phyloP scores from a whole-genome alignment of 1,140 invertebrate genomes.

The Neodiprion virginianus region DNA sequence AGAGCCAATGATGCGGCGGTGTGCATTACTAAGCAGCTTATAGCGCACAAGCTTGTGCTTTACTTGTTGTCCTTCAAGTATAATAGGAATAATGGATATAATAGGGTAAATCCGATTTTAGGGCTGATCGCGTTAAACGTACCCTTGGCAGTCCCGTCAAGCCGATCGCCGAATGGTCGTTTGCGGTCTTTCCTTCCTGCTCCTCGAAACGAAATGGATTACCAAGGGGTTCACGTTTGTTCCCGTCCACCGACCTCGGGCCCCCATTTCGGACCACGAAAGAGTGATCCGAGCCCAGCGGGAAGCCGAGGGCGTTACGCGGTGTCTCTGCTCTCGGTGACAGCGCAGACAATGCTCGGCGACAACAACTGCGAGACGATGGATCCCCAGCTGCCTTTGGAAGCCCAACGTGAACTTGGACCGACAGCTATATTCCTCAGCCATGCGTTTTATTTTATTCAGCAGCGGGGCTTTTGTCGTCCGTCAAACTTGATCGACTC shows the following conservation, averaged over 20 bases:
- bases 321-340: slow-evolving; percentile 4
- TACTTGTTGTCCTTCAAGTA: background rate
- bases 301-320: background rate
- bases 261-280: background rate
- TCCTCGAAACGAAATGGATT: slow-evolving; percentile 7
- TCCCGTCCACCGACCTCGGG: background rate
- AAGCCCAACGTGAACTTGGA: background rate
- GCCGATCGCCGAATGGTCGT: slow-evolving; percentile 17
- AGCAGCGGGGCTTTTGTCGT: too few species aligned
- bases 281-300: background rate
- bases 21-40: slow-evolving; percentile 48
- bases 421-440: too few species aligned
- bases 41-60: slow-evolving; percentile 6
- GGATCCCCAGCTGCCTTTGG: background rate
- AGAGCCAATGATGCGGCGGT: slow-evolving; percentile 27
- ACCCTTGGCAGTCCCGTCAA: slow-evolving; percentile 36
- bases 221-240: background rate
- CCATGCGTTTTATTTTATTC: too few species aligned
- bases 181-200: slow-evolving; percentile 4
- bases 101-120: slow-evolving; percentile 52
- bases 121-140: slow-evolving; percentile 53
- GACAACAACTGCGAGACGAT: background rate
- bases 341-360: background rate
- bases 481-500: too few species aligned
- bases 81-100: slow-evolving; percentile 28